Base-by-base conservation (phyloP, 2,888 invertebrate species). In the Onthophagus sagittarius region DNA sequence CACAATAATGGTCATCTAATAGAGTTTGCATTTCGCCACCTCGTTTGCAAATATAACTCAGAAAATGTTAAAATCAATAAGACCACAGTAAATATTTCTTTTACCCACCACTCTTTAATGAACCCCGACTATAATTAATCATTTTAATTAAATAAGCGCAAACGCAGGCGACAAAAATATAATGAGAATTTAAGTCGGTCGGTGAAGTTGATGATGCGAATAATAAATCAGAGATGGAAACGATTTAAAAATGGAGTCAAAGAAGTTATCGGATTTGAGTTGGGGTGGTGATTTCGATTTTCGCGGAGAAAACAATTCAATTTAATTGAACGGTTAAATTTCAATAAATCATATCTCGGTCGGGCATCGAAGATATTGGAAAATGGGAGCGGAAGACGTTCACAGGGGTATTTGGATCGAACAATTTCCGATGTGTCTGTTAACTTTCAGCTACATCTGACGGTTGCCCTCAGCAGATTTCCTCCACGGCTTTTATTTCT, bases 1-100 rank as follows among this genome's bases (percentile, higher is more conserved):
- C 67, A 67, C 67, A n/a, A 32, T 67, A 67, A 67, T 67, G 67
- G 67, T 32, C 67, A 9, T 67, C 32, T 63, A 63, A 63, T 63
- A 2, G 3, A 2, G 67, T 23, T 5, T 31, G 67, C 23, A 67
- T 67, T 67, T 67, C 67, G 31, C 23, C 67, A 15, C n/a, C 67
- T 67, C 23, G 32, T 67, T 67, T 67, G 67, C 67, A 23, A 5
- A 15, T 67, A 31, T 23, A 64, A 53, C 1, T 53, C 23, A 53
- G 11, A 53, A 53, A 9, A 53, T 53, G 39, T 53, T 11, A 9
- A 53, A 53, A 53, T 53, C 39, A 53, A 53, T 53, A 53, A 53
- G 39, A 53, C 2, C 39, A 53, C 7, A 53, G 5, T 53, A 53
- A 53, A 53, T 53, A 11, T 63, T 63, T 63, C 9, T 53, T 11